Conservation (phyloP, 2,888 invertebrate species). For the Orchesella flavescens region DNA sequence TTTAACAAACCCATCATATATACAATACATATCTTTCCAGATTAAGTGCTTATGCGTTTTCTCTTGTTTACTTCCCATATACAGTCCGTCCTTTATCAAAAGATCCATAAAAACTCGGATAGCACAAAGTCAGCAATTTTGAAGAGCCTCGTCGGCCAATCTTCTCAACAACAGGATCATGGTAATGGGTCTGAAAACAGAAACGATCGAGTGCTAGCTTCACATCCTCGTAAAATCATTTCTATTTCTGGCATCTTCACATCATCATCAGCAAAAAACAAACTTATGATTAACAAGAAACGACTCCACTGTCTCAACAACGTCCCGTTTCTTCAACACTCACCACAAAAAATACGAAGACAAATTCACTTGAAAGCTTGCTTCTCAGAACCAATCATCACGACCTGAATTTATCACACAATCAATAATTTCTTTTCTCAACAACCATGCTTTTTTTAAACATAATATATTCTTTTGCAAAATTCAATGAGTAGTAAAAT, state of each 20-base stretch:
- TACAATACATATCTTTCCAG: neutral
- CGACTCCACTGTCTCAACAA: conserved; percentile 56
- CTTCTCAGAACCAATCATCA: conserved; percentile 51
- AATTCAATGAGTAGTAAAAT: neutral
- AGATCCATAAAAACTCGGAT: conserved; percentile 46
- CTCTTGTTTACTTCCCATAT: neutral
- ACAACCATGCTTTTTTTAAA: neutral
- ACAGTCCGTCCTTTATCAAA: conserved; percentile 53
- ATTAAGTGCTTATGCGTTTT: neutral
- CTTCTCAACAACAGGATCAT: neutral
- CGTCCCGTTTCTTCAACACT: conserved; percentile 27
- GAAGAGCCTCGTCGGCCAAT: neutral
- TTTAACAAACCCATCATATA: neutral
- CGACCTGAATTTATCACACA: neutral
- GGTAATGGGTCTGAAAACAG: neutral
- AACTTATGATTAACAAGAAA: conserved; percentile 39
- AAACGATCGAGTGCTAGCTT: neutral
- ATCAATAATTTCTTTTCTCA: neutral
- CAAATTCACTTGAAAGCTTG: conserved; percentile 43
- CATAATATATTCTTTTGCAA: neutral
- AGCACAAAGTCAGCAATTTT: conserved; percentile 33
- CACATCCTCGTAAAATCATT: conserved; percentile 42
- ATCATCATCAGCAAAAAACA: conserved; percentile 1
- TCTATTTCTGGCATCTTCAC: conserved; percentile 49
- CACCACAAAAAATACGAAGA: conserved; percentile 24